phyloP scores from a whole-genome alignment of 2,888 invertebrate species.

The Listrodromus nycthemerus region DNA sequence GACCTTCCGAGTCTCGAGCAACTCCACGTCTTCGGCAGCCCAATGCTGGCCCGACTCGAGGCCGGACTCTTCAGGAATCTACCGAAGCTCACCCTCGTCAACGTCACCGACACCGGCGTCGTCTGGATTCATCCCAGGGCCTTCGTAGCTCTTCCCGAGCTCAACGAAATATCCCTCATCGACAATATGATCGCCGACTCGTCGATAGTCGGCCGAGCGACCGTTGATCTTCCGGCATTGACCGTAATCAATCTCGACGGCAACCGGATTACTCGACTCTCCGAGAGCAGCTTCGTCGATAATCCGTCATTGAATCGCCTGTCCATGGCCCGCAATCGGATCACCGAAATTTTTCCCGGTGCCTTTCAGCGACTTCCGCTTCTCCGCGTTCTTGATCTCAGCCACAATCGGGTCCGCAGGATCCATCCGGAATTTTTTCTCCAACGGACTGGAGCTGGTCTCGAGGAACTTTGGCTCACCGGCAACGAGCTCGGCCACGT shows the following conservation, averaged over 20 bases:
- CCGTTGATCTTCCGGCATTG: conserved; percentile 90
- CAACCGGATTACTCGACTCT: conserved; percentile 90
- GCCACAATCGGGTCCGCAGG: conserved; percentile 90
- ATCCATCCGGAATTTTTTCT: conserved; percentile 94
- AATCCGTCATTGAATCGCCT: conserved; percentile 89
- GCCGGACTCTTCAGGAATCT: conserved; percentile 90
- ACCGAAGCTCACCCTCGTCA: conserved; percentile 88
- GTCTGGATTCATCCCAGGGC: conserved; percentile 92
- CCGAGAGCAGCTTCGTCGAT: conserved; percentile 93
- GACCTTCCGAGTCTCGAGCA: conserved; percentile 91
- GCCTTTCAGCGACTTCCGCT: conserved; percentile 92
- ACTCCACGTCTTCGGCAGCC: conserved; percentile 90
- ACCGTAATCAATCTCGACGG: conserved; percentile 89
- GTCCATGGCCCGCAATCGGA: conserved; percentile 90
- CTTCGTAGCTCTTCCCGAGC: conserved; percentile 89
- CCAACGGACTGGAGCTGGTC: conserved; percentile 89
- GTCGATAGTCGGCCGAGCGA: conserved; percentile 92
- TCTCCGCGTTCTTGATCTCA: conserved; percentile 90
- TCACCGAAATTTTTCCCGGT: conserved; percentile 91
- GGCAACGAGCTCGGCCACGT: conserved; percentile 92
- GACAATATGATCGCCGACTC: conserved; percentile 92
- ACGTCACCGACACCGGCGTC: conserved; percentile 91
- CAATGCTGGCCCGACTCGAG: conserved; percentile 89
- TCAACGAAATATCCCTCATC: conserved; percentile 89
- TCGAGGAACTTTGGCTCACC: conserved; percentile 92